Evolutionary conservation across 2,888 invertebrate species (phyloP).

Genomic region (Emmelina monodactyla): DNA sequence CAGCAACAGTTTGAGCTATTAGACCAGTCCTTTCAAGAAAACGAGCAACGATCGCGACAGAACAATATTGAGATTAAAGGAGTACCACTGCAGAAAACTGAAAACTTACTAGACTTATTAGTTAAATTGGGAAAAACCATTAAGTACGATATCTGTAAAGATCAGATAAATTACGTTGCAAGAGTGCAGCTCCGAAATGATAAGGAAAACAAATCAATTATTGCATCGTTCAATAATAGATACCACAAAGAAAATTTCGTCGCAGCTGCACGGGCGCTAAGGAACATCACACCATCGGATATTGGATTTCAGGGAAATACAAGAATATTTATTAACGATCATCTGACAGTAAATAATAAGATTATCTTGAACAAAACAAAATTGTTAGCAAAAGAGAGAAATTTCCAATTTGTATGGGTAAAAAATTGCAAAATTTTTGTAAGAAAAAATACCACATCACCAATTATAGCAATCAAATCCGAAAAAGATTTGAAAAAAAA

Average conservation of each 20-base stretch:
- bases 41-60: slow-evolving; percentile 1
- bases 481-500: background rate
- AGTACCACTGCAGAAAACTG: slow-evolving; percentile 2
- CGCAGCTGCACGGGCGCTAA: too few relatives aligned
- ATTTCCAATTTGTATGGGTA: background rate
- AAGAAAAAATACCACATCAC: background rate
- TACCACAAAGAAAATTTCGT: too few relatives aligned
- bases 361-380: background rate
- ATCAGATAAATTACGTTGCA: background rate
- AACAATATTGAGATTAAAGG: slow-evolving; percentile 9
- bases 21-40: too few relatives aligned
- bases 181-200: background rate
- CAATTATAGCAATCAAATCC: background rate
- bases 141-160: background rate
- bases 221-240: too few relatives aligned
- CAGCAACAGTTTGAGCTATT: too few relatives aligned
- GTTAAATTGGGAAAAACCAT: slow-evolving; percentile 3
- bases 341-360: background rate
- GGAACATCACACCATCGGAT: background rate
- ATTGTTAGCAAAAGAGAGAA: background rate
- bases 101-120: slow-evolving; percentile 5
- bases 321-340: too few relatives aligned
- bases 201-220: too few relatives aligned
- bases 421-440: background rate
- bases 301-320: background rate